Conservation (phyloP, 2,797 vertebrate genomes). For the Mormyrus hasselquistii region DNA sequence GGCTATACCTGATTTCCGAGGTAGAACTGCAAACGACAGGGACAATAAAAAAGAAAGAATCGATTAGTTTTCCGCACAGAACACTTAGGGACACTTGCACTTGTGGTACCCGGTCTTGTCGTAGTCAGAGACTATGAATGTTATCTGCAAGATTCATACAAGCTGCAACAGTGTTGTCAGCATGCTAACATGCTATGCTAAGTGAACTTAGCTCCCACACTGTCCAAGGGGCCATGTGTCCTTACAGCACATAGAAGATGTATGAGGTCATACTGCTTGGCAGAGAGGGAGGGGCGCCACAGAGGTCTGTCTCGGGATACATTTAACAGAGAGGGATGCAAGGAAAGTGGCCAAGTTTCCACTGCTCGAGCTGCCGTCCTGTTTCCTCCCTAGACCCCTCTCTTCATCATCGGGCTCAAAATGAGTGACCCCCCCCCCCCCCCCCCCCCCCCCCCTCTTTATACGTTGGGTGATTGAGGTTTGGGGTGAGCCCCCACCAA, state of each 20-base stretch:
- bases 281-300: conserved; percentile 7
- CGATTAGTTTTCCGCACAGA: conserved; percentile 59
- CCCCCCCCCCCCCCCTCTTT: neutral
- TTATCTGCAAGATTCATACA: neutral
- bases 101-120: neutral
- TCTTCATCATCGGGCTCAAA: conserved; percentile 17
- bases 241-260: conserved; percentile 26
- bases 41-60: conserved; percentile 72
- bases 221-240: neutral
- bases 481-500: no score
- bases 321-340: conserved; percentile 25
- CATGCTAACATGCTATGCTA: neutral
- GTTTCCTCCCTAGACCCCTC: neutral
- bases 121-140: neutral
- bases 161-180: neutral
- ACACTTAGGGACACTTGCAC: neutral
- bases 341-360: conserved; percentile 36
- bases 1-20: conserved; percentile 99
- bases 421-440: neutral
- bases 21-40: conserved; percentile 93
- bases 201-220: neutral
- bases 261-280: conserved; percentile 34
- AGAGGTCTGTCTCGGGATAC: conserved; percentile 23
- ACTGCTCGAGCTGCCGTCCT: conserved; percentile 19
- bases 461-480: no score